These are phyloP conservation scores for Drosophila tripunctata DNA, from an alignment of 2,888 invertebrate species.

Conservation along the genomic window DNA sequence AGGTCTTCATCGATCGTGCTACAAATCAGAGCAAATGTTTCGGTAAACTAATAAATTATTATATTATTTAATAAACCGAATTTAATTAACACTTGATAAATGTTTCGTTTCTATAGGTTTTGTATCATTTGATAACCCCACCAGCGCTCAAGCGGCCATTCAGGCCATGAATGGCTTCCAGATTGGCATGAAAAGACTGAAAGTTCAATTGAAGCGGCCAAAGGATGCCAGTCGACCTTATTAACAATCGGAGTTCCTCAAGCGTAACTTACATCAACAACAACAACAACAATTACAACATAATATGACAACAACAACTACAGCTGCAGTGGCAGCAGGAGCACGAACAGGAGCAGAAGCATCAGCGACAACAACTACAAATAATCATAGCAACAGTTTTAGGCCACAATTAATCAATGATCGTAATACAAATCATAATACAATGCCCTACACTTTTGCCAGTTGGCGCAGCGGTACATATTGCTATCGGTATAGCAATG, in stretches of 20 bases:
- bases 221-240: slow-evolving; percentile 99
- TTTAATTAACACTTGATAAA: background rate
- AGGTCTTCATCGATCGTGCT: slow-evolving; percentile 99
- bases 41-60: slow-evolving; percentile 86
- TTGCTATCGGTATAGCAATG: slow-evolving; percentile 59
- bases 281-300: slow-evolving; percentile 38
- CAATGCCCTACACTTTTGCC: slow-evolving; percentile 67
- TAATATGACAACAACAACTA: slow-evolving; percentile 37
- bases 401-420: slow-evolving; percentile 57
- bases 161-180: slow-evolving; percentile 99
- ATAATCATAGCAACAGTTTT: slow-evolving; percentile 47
- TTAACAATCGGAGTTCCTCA: slow-evolving; percentile 89
- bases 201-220: slow-evolving; percentile 99
- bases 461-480: slow-evolving; percentile 72
- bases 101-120: slow-evolving; percentile 89
- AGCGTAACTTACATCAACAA: slow-evolving; percentile 76
- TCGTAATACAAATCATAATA: slow-evolving; percentile 46
- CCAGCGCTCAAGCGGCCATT: slow-evolving; percentile 99
- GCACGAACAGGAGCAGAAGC: slow-evolving; percentile 32
- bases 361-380: slow-evolving; percentile 46
- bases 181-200: slow-evolving; percentile 99
- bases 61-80: too few species aligned
- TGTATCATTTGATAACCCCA: slow-evolving; percentile 99
- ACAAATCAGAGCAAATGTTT: slow-evolving; percentile 99
- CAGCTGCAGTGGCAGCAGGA: slow-evolving; percentile 31